A percentile compares a stretch with the other conserved stretches of the same genome.
These are phyloP conservation scores for Gerosis bhagava DNA, from an alignment of 2,888 invertebrate species.

Conservation along the genomic window DNA sequence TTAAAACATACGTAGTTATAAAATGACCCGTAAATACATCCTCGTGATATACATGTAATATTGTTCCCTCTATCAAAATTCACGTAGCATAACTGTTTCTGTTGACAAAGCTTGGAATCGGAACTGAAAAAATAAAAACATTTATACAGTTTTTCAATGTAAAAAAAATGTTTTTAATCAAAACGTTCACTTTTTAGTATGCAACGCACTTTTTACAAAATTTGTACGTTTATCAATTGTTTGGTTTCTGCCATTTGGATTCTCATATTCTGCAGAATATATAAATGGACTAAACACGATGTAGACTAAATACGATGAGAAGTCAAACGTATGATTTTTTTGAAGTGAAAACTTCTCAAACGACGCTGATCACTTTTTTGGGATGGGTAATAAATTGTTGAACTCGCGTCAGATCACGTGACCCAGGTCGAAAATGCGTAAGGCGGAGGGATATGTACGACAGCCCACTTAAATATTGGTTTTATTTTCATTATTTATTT, in stretches of 20 bases:
- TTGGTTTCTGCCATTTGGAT: conserved; percentile 46
- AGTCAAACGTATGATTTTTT: conserved; percentile 57
- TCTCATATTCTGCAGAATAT: conserved; percentile 59
- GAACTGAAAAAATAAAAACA: conserved; percentile 44
- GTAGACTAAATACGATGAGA: conserved; percentile 52
- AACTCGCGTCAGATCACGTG: too few relatives aligned
- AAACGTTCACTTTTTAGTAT: conserved; percentile 11
- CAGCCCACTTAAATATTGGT: too few relatives aligned
- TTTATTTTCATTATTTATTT: too few relatives aligned
- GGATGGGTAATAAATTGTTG: too few relatives aligned
- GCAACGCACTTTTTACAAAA: conserved; percentile 49
- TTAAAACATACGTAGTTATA: conserved; percentile 58
- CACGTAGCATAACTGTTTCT: conserved; percentile 54
- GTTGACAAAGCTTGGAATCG: conserved; percentile 50
- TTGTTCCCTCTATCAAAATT: conserved; percentile 48
- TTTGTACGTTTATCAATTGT: conserved; percentile 46
- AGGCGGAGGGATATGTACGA: too few relatives aligned
- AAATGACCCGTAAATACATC: conserved; percentile 50
- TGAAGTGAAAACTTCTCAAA: conserved; percentile 67
- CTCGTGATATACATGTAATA: conserved; percentile 54
- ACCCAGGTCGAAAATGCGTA: conserved; percentile 34
- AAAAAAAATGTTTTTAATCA: conserved; percentile 7
- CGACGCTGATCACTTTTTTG: too few relatives aligned
- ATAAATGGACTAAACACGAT: conserved; percentile 42
- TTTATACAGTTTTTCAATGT: conserved; percentile 5